These are phyloP conservation scores for Laterallus jamaicensis DNA, from an alignment of 2,113 vertebrate species.

Conservation along the genomic window DNA sequence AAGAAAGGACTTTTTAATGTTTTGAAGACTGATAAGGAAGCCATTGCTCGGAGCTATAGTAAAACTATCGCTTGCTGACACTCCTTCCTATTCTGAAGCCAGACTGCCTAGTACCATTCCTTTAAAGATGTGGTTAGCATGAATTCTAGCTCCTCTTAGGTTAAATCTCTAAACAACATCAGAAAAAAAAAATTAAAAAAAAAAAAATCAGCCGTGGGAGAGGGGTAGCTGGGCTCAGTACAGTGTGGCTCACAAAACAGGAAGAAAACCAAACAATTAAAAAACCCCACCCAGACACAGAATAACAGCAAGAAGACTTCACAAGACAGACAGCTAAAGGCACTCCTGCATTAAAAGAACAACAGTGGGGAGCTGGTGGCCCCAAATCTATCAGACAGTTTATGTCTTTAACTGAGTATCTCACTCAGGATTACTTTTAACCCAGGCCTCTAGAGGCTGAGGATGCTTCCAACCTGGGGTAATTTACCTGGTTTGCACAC, in stretches of 20 bases:
- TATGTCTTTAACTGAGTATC: neutral
- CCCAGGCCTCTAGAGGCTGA: neutral
- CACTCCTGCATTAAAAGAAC: neutral
- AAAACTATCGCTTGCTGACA: slow-evolving; percentile 14
- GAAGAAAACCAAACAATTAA: neutral
- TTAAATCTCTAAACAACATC: neutral
- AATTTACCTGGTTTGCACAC: neutral
- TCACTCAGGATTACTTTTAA: neutral
- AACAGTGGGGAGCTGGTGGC: neutral
- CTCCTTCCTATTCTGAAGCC: slow-evolving; percentile 4
- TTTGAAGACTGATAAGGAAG: slow-evolving; percentile 49
- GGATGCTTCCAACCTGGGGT: neutral
- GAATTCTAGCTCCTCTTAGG: neutral
- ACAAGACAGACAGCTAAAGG: neutral
- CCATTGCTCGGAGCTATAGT: slow-evolving; percentile 17
- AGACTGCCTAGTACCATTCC: neutral
- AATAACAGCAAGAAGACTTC: neutral
- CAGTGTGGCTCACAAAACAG: neutral
- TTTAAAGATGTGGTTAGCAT: neutral
- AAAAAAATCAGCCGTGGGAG: neutral
- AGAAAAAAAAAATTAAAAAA: too few relatives aligned
- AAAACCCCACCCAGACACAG: neutral
- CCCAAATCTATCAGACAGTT: neutral
- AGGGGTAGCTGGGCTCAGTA: neutral
- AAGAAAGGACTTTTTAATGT: slow-evolving; percentile 55